Percentiles rank a stretch among this genome's conserved stretches.
These are phyloP conservation scores for Clivina fossor DNA, from an alignment of 2,888 invertebrate genomes.

Conservation along the genomic window DNA sequence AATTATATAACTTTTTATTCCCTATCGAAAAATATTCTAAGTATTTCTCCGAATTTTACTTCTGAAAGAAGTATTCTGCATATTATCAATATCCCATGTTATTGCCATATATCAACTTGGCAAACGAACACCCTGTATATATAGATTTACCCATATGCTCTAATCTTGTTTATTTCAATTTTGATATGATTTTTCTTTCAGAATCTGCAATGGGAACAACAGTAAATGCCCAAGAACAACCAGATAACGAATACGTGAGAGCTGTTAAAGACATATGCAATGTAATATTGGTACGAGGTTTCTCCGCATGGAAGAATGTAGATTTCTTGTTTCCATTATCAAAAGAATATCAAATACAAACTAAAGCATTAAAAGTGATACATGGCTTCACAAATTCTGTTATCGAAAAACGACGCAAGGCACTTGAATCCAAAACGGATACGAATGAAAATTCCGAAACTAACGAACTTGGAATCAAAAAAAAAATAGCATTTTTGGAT, in stretches of 20 bases:
- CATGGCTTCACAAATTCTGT: conserved; percentile 10
- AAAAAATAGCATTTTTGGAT: conserved; percentile 63
- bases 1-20: too few species aligned
- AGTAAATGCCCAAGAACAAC: conserved; percentile 51
- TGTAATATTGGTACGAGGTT: not conserved
- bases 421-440: not conserved
- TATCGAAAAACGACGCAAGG: conserved; percentile 6
- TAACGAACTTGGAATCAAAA: conserved; percentile 5
- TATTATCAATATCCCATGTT: too few species aligned
- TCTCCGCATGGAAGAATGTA: conserved; percentile 15
- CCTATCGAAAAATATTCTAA: too few species aligned
- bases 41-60: too few species aligned
- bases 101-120: too few species aligned
- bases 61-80: too few species aligned
- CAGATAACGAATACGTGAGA: conserved; percentile 52
- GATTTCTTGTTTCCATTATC: conserved; percentile 11
- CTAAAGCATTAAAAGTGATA: conserved; percentile 9
- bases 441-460: conserved; percentile 38
- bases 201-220: conserved; percentile 63
- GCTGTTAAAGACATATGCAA: conserved; percentile 48
- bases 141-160: too few species aligned
- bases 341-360: conserved; percentile 11
- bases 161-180: too few species aligned
- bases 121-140: too few species aligned
- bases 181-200: too few species aligned